A percentile compares a stretch with the other conserved stretches of the same genome.
phyloP scores from a whole-genome alignment of 2,888 invertebrate species.

The Congeria kusceri region DNA sequence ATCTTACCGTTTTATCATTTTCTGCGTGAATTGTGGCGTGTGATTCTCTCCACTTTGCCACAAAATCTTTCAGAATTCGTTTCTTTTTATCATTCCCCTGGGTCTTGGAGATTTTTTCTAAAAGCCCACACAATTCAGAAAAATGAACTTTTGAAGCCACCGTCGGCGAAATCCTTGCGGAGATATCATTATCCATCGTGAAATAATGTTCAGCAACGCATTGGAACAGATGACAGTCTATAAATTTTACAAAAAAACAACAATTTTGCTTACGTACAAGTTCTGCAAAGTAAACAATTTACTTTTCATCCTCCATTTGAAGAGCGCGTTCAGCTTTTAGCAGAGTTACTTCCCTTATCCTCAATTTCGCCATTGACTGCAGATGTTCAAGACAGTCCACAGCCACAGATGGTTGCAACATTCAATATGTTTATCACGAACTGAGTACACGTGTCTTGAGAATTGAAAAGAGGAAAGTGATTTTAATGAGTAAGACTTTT shows the following conservation, averaged over 20 bases:
- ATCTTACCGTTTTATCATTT: conserved; percentile 69
- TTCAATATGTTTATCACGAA: too few species aligned
- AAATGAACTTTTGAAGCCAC: conserved; percentile 84
- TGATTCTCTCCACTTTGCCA: conserved; percentile 84
- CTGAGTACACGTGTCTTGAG: too few species aligned
- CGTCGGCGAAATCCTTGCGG: conserved; percentile 32
- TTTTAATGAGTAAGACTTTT: too few species aligned
- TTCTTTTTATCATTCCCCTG: conserved; percentile 85
- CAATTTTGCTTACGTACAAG: background rate
- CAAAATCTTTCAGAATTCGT: conserved; percentile 83
- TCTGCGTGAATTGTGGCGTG: conserved; percentile 81
- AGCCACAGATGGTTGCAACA: too few species aligned
- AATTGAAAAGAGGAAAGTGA: too few species aligned
- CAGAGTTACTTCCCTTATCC: too few species aligned
- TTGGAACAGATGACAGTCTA: background rate
- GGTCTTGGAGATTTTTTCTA: conserved; percentile 88
- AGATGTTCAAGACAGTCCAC: too few species aligned
- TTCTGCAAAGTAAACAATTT: conserved; percentile 6
- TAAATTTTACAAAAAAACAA: background rate
- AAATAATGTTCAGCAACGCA: background rate
- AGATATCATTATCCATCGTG: background rate
- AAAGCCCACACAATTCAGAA: conserved; percentile 85
- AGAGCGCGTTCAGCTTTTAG: background rate
- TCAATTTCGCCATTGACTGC: too few species aligned
- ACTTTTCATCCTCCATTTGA: conserved; percentile 1